Conservation (phyloP, 2,113 vertebrate genomes). For the Malaclemys terrapin region DNA sequence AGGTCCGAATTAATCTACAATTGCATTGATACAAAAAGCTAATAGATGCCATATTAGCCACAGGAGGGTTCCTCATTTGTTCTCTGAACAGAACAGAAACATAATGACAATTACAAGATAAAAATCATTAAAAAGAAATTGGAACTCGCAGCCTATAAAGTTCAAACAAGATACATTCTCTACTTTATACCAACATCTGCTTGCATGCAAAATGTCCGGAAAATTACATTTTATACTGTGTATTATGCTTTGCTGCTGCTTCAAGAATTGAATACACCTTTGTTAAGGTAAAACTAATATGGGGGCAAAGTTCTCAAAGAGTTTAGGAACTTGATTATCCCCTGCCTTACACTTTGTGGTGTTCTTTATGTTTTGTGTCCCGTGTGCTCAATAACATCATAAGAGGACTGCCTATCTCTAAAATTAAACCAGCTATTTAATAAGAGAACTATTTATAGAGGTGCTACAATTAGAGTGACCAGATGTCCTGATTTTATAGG, state of each 20-base stretch:
- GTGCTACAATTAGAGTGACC: no score
- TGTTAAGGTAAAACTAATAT: neutral
- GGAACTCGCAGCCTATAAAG: neutral
- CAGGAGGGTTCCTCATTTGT: neutral
- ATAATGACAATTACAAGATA: neutral
- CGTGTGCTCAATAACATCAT: neutral
- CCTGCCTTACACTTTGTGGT: neutral
- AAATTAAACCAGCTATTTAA: neutral
- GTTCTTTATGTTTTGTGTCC: neutral
- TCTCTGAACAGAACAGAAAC: neutral
- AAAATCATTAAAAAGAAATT: neutral
- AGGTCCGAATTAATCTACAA: constrained; percentile 8
- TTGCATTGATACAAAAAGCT: constrained; percentile 21
- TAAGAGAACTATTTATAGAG: neutral
- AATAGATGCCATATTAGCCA: constrained; percentile 37
- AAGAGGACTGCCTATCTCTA: neutral
- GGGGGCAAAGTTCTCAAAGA: neutral
- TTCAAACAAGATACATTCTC: neutral
- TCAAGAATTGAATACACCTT: neutral
- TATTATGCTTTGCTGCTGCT: neutral
- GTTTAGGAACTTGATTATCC: neutral
- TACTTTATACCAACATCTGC: neutral
- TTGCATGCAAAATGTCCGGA: neutral
- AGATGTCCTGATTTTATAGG: no score
- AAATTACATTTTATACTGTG: neutral